A percentile compares a stretch with the other conserved stretches of the same genome.
phyloP scores from a whole-genome alignment of 2,888 invertebrate genomes.

The Mechanitis messenoides region DNA sequence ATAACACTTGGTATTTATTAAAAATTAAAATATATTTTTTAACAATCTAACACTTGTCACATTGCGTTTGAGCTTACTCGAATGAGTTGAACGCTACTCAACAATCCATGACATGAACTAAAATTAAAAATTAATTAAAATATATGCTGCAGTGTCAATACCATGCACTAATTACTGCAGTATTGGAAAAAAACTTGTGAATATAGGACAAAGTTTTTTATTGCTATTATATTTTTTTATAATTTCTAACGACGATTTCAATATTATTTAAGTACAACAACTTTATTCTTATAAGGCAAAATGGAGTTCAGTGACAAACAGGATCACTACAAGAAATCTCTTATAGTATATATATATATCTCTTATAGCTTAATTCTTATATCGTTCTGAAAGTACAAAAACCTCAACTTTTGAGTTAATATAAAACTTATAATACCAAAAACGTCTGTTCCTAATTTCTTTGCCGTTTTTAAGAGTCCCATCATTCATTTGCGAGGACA shows the following conservation, averaged over 20 bases:
- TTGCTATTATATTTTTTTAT: not conserved
- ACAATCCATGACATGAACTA: conserved; percentile 25
- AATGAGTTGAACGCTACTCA: conserved; percentile 49
- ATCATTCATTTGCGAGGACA: conserved; percentile 74
- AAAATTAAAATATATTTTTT: conserved; percentile 36
- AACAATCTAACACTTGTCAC: conserved; percentile 48
- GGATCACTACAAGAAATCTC: no score
- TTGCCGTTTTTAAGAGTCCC: conserved; percentile 72
- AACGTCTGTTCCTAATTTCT: conserved; percentile 74
- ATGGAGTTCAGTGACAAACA: not conserved
- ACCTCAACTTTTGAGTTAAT: conserved; percentile 47
- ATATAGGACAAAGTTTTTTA: not conserved
- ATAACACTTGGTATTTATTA: conserved; percentile 28
- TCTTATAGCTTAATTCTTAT: no score
- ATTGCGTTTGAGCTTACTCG: conserved; percentile 47
- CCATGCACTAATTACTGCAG: conserved; percentile 11
- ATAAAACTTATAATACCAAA: conserved; percentile 68
- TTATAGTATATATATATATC: not conserved
- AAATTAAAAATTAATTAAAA: conserved; percentile 32
- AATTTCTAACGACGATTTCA: no score
- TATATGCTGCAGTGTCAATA: conserved; percentile 18
- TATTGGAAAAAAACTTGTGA: not conserved
- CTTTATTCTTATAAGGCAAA: no score
- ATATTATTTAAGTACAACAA: not conserved
- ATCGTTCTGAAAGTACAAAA: conserved; percentile 8